Conservation (phyloP, 2,888 invertebrate species). For the Drepanosiphum platanoidis region DNA sequence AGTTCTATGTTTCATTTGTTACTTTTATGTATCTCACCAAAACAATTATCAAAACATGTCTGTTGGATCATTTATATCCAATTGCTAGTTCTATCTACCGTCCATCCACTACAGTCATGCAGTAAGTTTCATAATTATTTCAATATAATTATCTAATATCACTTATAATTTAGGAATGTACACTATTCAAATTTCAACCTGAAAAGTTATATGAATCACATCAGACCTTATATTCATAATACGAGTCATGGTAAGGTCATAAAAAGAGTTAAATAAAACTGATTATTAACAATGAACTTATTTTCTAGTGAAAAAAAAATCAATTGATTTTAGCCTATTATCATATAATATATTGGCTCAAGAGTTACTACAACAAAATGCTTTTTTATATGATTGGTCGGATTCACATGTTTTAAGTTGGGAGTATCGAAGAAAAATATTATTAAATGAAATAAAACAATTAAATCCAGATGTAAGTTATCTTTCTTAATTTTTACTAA, state of each 20-base stretch:
- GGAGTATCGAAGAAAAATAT: conserved; percentile 73
- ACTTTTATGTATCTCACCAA: conserved; percentile 55
- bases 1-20: background rate
- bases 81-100: conserved; percentile 16
- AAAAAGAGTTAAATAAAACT: background rate
- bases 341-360: conserved; percentile 89
- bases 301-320: conserved; percentile 28
- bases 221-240: conserved; percentile 21
- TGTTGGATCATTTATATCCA: conserved; percentile 28
- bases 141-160: conserved; percentile 21
- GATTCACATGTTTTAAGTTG: conserved; percentile 74
- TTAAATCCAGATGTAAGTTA: conserved; percentile 73
- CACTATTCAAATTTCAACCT: conserved; percentile 46
- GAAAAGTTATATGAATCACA: conserved; percentile 26
- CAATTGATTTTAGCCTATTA: conserved; percentile 49
- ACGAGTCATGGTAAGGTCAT: conserved; percentile 5
- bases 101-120: conserved; percentile 32
- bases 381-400: conserved; percentile 77
- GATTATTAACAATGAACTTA: background rate
- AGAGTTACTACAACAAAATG: conserved; percentile 78
- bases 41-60: conserved; percentile 46
- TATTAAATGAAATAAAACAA: conserved; percentile 72
- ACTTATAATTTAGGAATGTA: conserved; percentile 22
- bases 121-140: conserved; percentile 22
- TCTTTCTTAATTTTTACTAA: background rate